Conservation (phyloP, 2,888 invertebrate genomes). For the Philonicus albiceps region DNA sequence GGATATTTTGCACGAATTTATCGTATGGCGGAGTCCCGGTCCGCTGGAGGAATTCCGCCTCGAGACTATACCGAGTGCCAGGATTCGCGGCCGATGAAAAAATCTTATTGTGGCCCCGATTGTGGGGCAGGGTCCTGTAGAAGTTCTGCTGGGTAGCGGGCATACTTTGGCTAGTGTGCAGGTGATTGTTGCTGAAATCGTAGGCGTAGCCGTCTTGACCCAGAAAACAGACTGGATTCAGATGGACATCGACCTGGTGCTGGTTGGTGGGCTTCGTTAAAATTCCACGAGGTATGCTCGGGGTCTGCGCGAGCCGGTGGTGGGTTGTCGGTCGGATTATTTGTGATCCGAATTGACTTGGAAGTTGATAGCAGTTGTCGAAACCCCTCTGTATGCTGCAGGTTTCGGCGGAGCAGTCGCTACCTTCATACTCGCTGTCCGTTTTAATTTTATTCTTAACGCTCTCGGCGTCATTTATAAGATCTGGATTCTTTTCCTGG, state of each 20-base stretch:
- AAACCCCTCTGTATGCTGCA: constrained; percentile 55
- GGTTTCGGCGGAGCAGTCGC: constrained; percentile 58
- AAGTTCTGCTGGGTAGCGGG: constrained; percentile 63
- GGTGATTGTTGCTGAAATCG: constrained; percentile 61
- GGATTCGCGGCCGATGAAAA: constrained; percentile 66
- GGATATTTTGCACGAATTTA: constrained; percentile 67
- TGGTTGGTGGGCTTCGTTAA: constrained; percentile 63
- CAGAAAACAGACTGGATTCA: constrained; percentile 78
- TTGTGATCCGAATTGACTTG: constrained; percentile 68
- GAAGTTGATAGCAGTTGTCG: constrained; percentile 62
- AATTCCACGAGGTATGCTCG: constrained; percentile 65
- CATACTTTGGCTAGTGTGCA: constrained; percentile 54
- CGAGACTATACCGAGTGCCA: constrained; percentile 68
- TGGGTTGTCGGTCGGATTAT: constrained; percentile 59
- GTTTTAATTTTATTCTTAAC: constrained; percentile 64
- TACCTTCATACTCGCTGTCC: constrained; percentile 61
- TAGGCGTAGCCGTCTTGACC: constrained; percentile 79
- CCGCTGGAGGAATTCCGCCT: constrained; percentile 71
- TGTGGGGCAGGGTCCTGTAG: constrained; percentile 82
- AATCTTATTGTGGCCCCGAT: constrained; percentile 66
- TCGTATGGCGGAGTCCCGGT: constrained; percentile 66
- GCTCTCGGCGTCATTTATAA: constrained; percentile 79
- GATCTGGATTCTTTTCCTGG: constrained; percentile 78
- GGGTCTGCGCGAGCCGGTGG: constrained; percentile 63
- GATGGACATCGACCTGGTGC: constrained; percentile 76